Base-by-base conservation (phyloP, 2,797 vertebrate genomes). In the Crypturellus tataupa region DNA sequence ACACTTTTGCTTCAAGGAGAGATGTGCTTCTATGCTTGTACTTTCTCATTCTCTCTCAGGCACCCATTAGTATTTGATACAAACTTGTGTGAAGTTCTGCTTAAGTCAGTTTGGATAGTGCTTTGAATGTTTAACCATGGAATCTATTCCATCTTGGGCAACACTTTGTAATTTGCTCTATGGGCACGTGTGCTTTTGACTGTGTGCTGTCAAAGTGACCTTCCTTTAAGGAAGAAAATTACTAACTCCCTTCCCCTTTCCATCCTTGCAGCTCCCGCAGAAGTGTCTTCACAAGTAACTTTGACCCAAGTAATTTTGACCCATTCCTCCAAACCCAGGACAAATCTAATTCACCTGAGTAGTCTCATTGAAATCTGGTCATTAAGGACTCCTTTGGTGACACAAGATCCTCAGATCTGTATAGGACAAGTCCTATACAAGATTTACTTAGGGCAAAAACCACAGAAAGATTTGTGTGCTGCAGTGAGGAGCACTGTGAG, bases 111-210 rank as follows among this genome's bases (percentile, higher is more conserved):
- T 87, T 90, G 77, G 70, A 56, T 31, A 31, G 75, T 90, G 39
- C 85, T 94, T 95, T 94, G 87, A 88, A 94, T 88, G 27, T 91
- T 9, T 96, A 94, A 94, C 95, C 72, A 76, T n/a, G 51, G 47
- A 2, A 15, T 94, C 76, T 2, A 10, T 79, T 94, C 75, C 85
- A 71, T 70, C 86, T 31, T 2, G 29, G 92, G 33, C 94, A 64
- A 53, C 0, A 1, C 88, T 94, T 88, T 94, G 80, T 95, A 94
- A 95, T 96, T 94, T 95, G 47, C 82, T 87, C 79, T 95, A 84
- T 82, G 80, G 80, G 77, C 85, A 96, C 79, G 91, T 91, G 85
- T 85, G 64, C 73, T 87, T 70, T 56, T 91, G 80, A 82, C 79
- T 80, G 40, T 33, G 67, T 70, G 31, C 60, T 92, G 82, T 84